These are phyloP conservation scores for Daktulosphaira vitifoliae DNA, from an alignment of 1,140 invertebrate genomes.

Conservation along the genomic window DNA sequence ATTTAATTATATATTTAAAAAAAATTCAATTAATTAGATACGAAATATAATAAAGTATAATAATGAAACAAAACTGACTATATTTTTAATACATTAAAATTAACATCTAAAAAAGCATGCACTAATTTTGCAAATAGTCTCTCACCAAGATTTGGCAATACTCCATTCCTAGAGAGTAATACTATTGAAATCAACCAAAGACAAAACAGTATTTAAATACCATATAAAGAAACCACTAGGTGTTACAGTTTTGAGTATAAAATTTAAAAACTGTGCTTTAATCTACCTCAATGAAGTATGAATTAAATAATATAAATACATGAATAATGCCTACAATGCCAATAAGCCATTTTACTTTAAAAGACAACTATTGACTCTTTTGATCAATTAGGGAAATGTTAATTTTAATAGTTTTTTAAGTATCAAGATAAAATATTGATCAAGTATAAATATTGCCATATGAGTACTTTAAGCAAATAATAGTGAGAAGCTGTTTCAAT, in stretches of 20 bases:
- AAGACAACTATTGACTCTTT: background rate
- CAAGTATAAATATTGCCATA: conserved; percentile 16
- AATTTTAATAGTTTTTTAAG: too few species aligned
- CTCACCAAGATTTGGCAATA: conserved; percentile 62
- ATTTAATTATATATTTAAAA: too few species aligned
- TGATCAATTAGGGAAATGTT: too few species aligned
- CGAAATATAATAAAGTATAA: too few species aligned
- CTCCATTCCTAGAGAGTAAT: conserved; percentile 65
- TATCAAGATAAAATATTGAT: too few species aligned
- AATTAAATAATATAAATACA: conserved; percentile 1
- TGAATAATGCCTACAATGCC: conserved; percentile 11
- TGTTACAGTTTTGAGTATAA: background rate
- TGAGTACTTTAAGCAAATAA: conserved; percentile 24
- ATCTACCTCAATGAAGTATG: conserved; percentile 18
- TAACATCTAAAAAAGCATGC: conserved; percentile 1
- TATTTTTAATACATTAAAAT: background rate
- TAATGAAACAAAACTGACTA: too few species aligned
- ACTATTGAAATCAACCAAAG: conserved; percentile 44
- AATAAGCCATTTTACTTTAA: background rate
- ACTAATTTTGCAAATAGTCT: conserved; percentile 41
- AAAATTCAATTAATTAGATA: too few species aligned
- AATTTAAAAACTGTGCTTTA: conserved; percentile 9
- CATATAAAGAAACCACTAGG: conserved; percentile 11
- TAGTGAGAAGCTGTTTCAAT: conserved; percentile 10
- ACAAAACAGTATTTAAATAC: conserved; percentile 25